Evolutionary conservation across 23 tunicate genomes (phyloP), one percentile per base, ranked within the genome.

Genomic region (Styela clava): DNA sequence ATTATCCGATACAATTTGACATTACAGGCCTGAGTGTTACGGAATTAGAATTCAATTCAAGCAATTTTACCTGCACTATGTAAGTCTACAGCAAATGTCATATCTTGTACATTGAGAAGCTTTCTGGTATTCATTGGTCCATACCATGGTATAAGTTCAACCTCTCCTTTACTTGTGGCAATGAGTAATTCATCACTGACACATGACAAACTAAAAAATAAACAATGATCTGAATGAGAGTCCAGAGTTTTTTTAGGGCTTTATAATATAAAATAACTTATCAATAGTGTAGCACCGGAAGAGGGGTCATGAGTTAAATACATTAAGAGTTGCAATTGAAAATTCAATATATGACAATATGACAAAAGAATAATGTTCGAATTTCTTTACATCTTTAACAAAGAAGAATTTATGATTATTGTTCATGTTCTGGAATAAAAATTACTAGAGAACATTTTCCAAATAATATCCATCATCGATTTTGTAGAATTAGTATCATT

Each of bases 51-150:
- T n/a, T n/a, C n/a, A n/a, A n/a, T n/a, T n/a, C n/a, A n/a, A n/a
- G n/a, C n/a, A n/a, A n/a, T n/a, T n/a, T n/a, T n/a, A 84, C 99
- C 99, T 64, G 98, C 83, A 16, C 88, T 32, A 27, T 95, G 99
- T 69, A 90, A 31, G 83, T 95, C 99, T 33, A 95, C 87, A 2
- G 99, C 86, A 83, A 95, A 95, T 21, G 88, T 79, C 73, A 95
- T 90, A 35, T 95, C 92, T 51, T 74, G 67, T 3, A 92, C 27
- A 22, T 29, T 34, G 12, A 94, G 74, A 20, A 88, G 78, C 29
- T 83, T 85, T 36, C 85, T 36, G 31, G 52, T 69, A 52, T 82
- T 71, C 5, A 29, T 3, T 21, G 86, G 77, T 36, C 31, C 52
- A 51, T 86, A 81, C 99, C 99, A 95, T 7, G 83, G 79, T 23